These are phyloP conservation scores for Mobula birostris DNA, from an alignment of 2,113 vertebrate genomes.

Conservation along the genomic window DNA sequence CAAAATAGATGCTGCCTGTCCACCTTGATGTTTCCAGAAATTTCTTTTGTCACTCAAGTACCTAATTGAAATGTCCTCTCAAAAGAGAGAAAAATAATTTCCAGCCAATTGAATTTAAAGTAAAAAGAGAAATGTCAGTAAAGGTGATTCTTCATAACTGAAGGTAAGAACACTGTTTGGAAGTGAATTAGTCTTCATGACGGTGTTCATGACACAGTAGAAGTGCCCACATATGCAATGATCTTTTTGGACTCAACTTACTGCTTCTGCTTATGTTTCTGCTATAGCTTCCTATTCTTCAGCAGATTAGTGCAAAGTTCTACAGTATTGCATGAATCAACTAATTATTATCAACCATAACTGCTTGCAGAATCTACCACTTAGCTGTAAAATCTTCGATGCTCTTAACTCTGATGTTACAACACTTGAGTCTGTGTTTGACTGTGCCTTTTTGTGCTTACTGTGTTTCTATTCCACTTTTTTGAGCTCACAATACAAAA, in stretches of 20 bases:
- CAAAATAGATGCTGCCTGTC: neutral
- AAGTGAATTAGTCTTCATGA: neutral
- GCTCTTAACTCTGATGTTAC: neutral
- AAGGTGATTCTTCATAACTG: neutral
- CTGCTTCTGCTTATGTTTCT: neutral
- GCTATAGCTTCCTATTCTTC: neutral
- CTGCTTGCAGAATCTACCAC: neutral
- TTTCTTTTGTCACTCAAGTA: neutral
- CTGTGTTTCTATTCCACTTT: neutral
- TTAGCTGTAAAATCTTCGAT: neutral
- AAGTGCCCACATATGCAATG: neutral
- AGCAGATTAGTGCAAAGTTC: neutral
- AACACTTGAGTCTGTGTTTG: neutral
- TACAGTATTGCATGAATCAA: neutral
- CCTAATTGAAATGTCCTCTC: neutral
- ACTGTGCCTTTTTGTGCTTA: neutral
- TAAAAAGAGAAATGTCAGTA: neutral
- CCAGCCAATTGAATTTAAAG: neutral
- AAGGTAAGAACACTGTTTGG: neutral
- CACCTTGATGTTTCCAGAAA: neutral
- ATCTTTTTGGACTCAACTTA: neutral
- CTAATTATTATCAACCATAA: neutral
- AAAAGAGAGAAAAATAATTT: neutral
- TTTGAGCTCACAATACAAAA: neutral
- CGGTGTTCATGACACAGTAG: neutral